These are phyloP conservation scores for Schizopygopsis pylzovi DNA, from an alignment of 2,797 vertebrate species.

Conservation along the genomic window DNA sequence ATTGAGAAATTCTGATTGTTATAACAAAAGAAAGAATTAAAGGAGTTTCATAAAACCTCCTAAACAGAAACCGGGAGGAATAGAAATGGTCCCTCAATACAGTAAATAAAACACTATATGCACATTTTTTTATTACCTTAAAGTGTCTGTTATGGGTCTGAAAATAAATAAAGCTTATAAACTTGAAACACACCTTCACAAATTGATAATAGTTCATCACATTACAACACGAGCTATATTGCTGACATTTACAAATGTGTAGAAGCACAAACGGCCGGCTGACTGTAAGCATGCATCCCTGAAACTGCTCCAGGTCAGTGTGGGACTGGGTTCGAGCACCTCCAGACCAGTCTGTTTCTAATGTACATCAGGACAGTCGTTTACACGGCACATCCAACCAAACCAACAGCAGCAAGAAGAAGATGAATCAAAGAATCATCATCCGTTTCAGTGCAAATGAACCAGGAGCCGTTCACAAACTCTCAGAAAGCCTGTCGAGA, in stretches of 20 bases:
- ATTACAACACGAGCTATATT: conserved; percentile 57
- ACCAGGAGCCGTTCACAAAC: conserved; percentile 66
- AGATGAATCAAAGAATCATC: conserved; percentile 71
- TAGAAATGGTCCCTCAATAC: conserved; percentile 40
- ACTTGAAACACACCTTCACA: conserved; percentile 37
- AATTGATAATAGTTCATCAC: conserved; percentile 51
- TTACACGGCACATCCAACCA: conserved; percentile 43
- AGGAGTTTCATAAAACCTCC: background rate
- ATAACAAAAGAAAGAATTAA: conserved; percentile 7
- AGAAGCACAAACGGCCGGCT: conserved; percentile 46
- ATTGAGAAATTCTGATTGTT: background rate
- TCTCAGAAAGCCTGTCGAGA: background rate
- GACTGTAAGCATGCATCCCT: conserved; percentile 57
- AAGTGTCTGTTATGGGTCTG: conserved; percentile 14
- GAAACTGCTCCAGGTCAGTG: conserved; percentile 45
- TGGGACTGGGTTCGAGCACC: conserved; percentile 28
- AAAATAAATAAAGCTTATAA: conserved; percentile 19
- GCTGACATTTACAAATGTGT: conserved; percentile 56
- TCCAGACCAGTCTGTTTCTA: conserved; percentile 9
- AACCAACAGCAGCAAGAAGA: conserved; percentile 49
- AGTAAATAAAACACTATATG: conserved; percentile 39
- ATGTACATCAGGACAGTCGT: conserved; percentile 64
- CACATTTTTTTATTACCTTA: conserved; percentile 25
- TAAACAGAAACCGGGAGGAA: conserved; percentile 24
- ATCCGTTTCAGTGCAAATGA: conserved; percentile 76